Evolutionary conservation across 23 tunicate genomes (phyloP), one percentile per base, ranked within the genome.

Genomic region (Phallusia fumigata): DNA sequence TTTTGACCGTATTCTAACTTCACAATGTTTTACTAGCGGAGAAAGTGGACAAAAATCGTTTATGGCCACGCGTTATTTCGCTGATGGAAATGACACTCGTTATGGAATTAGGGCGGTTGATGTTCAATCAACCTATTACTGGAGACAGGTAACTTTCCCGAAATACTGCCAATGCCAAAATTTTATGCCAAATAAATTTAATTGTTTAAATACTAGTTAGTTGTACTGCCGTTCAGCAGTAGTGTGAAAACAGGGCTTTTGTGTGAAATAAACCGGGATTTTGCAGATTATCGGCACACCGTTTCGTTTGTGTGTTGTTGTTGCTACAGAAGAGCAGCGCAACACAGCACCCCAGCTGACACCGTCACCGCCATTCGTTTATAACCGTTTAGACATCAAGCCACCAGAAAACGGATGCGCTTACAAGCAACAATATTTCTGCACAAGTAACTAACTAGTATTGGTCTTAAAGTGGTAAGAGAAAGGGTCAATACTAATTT

Each of bases 61-160:
- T 58, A 24, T 13, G 26, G 26, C 69, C 26, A 58, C 69, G 3
- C 69, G 28, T 8, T 24, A 24, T 22, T 58, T 58, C 28, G 69
- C 69, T 58, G 69, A 58, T 58, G 69, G 69, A 58, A 58, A 58
- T 24, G 69, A 58, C 69, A 58, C 69, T 16, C 26, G 69, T 21
- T 58, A 58, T 24, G 69, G 69, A 6, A 13, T 58, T 6, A 58
- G 28, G 16, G 16, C 15, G 3, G 28, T 24, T 1, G 15, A 58
- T 6, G 28, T 58, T 6, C 28, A 8, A 58, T 58, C 69, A 13
- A 58, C 69, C 13, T 58, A 58, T 24, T 58, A 21, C 69, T 58
- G 28, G 28, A 58, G 13, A 58, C 26, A 8, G 69, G 69, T 58
- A 58, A 58, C 47, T 40, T 3, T 40, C 47, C 10, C 10, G 10